Evolutionary conservation across 2,888 invertebrate species (phyloP).

Genomic region (Campoletis raptor): DNA sequence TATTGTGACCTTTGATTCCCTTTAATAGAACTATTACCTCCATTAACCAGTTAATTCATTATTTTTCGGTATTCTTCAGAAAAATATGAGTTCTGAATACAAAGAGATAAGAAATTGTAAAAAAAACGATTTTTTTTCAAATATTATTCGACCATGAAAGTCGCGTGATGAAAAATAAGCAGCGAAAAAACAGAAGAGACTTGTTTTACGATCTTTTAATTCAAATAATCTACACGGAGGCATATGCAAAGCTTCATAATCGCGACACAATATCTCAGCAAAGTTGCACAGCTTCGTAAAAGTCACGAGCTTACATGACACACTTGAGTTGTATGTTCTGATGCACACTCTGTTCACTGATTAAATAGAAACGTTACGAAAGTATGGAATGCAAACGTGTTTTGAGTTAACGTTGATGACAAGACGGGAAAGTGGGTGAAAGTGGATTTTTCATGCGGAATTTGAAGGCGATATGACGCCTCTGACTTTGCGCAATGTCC

Average conservation of each 20-base stretch:
- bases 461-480: constrained; percentile 39
- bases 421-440: constrained; percentile 67
- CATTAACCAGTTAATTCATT: background rate
- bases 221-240: constrained; percentile 1
- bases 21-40: background rate
- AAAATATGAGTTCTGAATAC: background rate
- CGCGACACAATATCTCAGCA: constrained; percentile 23
- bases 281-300: constrained; percentile 47
- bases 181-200: background rate
- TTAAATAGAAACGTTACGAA: constrained; percentile 58
- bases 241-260: background rate
- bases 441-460: constrained; percentile 53
- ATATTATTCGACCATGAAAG: background rate
- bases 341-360: background rate
- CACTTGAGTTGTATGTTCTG: background rate
- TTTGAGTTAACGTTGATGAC: constrained; percentile 41
- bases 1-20: background rate
- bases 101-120: background rate
- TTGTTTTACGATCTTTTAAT: background rate
- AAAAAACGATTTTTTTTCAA: background rate
- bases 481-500: constrained; percentile 17
- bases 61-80: background rate
- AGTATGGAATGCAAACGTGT: constrained; percentile 50
- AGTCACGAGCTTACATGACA: constrained; percentile 3
- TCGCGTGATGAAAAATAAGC: background rate